Percentiles rank a stretch among this genome's conserved stretches.
Conservation (phyloP, 1,140 invertebrate genomes). For the Araneus ventricosus region DNA sequence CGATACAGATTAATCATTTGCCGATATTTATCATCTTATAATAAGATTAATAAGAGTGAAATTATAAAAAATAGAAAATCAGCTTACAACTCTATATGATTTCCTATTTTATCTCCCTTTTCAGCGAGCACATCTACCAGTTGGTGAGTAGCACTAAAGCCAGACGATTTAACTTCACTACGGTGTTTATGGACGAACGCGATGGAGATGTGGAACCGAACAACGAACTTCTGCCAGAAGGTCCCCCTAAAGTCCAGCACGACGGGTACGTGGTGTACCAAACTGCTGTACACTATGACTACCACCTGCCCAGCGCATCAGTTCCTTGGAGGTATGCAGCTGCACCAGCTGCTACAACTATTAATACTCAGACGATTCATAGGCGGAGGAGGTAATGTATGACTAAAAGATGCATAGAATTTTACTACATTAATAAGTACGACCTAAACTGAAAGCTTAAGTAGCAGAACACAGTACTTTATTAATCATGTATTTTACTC, state of each 20-base stretch:
- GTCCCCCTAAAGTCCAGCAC: constrained; percentile 54
- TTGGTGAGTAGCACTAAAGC: constrained; percentile 75
- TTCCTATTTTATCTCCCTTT: background rate
- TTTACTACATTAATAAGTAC: too few relatives aligned
- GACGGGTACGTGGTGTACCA: constrained; percentile 77
- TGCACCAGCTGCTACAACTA: background rate
- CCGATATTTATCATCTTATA: too few relatives aligned
- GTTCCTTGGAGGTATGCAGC: constrained; percentile 57
- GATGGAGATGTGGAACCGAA: constrained; percentile 77
- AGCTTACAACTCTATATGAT: background rate
- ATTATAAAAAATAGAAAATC: too few relatives aligned
- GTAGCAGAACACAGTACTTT: too few relatives aligned
- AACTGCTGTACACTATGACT: constrained; percentile 76
- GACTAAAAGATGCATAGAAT: too few relatives aligned
- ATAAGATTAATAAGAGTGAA: too few relatives aligned
- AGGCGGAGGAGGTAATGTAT: constrained; percentile 57
- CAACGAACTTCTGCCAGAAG: constrained; percentile 49
- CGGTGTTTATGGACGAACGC: constrained; percentile 77
- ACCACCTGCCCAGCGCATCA: constrained; percentile 48
- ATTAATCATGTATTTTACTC: too few relatives aligned
- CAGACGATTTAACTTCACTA: constrained; percentile 77
- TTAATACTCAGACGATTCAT: constrained; percentile 38
- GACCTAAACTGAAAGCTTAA: too few relatives aligned
- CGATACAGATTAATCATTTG: too few relatives aligned
- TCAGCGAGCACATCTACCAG: constrained; percentile 76